phyloP scores from a whole-genome alignment of 2,797 vertebrate genomes.

The Tapera naevia region DNA sequence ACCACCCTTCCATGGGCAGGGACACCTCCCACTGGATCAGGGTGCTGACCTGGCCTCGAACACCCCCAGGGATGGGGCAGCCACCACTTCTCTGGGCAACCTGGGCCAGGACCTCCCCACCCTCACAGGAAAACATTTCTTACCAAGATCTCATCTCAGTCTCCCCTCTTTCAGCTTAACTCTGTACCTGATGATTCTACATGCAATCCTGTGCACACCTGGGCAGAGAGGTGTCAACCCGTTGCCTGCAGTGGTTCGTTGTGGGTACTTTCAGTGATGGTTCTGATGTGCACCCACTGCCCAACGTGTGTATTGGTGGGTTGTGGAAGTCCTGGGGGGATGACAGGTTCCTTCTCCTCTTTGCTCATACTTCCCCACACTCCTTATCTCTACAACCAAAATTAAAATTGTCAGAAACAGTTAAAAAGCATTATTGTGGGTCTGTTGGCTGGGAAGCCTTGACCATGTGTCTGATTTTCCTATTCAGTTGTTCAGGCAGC shows the following conservation, averaged over 20 bases:
- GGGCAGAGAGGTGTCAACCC: not conserved
- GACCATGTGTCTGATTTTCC: not conserved
- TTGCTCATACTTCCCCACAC: not conserved
- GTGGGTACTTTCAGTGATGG: not conserved
- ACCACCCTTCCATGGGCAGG: no score
- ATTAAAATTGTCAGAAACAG: not conserved
- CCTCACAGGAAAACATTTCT: no score
- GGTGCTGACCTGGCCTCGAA: no score
- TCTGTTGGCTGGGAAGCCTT: not conserved
- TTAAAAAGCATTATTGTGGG: not conserved
- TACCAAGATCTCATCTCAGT: no score
- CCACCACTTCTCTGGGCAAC: no score
- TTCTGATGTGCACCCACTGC: not conserved
- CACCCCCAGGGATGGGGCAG: no score
- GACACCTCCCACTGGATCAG: no score
- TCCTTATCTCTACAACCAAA: not conserved
- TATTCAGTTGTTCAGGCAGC: not conserved
- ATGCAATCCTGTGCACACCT: not conserved
- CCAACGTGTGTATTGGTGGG: no score
- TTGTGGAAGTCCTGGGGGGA: accelerated
- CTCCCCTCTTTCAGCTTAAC: no score
- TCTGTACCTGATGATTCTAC: not conserved
- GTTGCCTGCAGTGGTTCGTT: not conserved
- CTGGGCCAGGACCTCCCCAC: no score
- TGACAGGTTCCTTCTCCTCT: not conserved